Evolutionary conservation across 2,888 invertebrate genomes (phyloP), one percentile per base, ranked within the genome.

Genomic region (Lagria hirta): DNA sequence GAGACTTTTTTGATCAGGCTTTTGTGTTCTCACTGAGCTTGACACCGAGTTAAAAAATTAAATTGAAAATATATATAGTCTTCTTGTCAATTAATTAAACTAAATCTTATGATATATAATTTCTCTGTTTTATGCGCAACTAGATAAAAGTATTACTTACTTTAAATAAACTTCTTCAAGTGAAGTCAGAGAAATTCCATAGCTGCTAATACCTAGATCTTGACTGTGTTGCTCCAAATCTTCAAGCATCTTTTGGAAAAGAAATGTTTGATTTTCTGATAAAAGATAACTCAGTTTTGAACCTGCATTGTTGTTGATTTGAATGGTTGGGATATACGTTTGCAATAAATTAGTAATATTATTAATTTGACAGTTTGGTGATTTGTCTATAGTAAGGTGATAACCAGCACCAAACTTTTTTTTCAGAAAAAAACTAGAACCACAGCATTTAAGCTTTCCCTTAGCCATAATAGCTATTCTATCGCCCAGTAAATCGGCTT

Each of bases 171-270:
- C 92, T 71, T 93, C 93, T 72, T 93, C 92, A 71, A 94, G 75
- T 0, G 91, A 88, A 1, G 92, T 90, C n/a, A 90, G 81, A 3
- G 88, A 82, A 10, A 91, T 81, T 2, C 93, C 93, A 66, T 86
- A 93, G 62, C 88, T 87, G 47, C 79, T 79, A 32, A 88, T 80
- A n/a, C 81, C 80, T 8, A 91, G 73, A 1, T 66, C 65, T 0
- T 71, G 63, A 4, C 77, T 76, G 15, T 79, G 74, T 0, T 65
- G 64, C 65, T 90, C 89, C 18, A 91, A 70, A 29, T 83, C 79
- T 10, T 72, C 71, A 38, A 91, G 76, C 77, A 90, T 79, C 4
- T 72, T 66, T 60, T 86, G 83, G 65, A 88, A 88, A 4, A 72
- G 59, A 24, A 73, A 62, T 0, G 82, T 77, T 38, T 80, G 75